These are phyloP conservation scores for Onychomys arenicola DNA, from an alignment of 2,797 vertebrate species.

Conservation along the genomic window DNA sequence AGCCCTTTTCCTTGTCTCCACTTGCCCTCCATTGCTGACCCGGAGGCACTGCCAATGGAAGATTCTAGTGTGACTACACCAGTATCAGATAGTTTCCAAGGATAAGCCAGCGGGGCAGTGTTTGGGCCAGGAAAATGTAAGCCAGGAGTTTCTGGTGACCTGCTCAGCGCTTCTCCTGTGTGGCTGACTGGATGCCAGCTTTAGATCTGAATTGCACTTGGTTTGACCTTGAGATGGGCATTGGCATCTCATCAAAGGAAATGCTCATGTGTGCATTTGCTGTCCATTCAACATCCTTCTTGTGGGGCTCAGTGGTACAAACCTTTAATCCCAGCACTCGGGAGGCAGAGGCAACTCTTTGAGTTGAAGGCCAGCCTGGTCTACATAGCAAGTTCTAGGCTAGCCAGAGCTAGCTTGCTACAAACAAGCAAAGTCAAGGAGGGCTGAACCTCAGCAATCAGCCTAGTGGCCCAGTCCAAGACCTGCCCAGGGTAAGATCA, in stretches of 20 bases:
- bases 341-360: background rate
- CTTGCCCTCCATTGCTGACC: rapidly evolving
- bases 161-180: background rate
- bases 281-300: background rate
- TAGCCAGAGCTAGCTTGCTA: background rate
- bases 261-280: background rate
- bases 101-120: background rate
- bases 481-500: background rate
- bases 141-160: background rate
- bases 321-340: background rate
- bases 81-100: slow-evolving; percentile 60
- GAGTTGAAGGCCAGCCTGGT: background rate
- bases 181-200: background rate
- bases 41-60: slow-evolving; percentile 64
- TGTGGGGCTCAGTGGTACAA: background rate
- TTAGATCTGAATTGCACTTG: background rate
- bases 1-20: rapidly evolving
- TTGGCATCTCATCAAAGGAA: background rate
- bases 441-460: background rate
- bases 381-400: background rate
- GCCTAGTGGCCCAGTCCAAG: background rate
- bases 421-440: background rate
- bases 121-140: background rate
- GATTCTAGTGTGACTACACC: slow-evolving; percentile 51
- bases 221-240: background rate